A percentile compares a stretch with the other conserved stretches of the same genome.
These are phyloP conservation scores for Drosophila pseudotakahashii DNA, from an alignment of 2,888 invertebrate species.

Conservation along the genomic window DNA sequence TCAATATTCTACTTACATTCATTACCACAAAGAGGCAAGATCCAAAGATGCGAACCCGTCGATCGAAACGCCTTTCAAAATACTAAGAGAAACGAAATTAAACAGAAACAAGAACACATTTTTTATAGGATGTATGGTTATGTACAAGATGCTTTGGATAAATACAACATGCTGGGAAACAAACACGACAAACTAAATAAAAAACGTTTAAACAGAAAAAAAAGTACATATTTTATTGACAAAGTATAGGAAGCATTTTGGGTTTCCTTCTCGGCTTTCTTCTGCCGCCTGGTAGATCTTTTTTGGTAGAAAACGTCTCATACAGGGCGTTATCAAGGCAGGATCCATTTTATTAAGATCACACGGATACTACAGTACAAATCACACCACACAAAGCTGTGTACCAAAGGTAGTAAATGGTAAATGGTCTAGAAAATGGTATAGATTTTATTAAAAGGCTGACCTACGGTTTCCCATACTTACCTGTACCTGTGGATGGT, in stretches of 20 bases:
- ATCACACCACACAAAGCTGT: constrained; percentile 88
- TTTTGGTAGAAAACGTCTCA: constrained; percentile 85
- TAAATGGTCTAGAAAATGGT: constrained; percentile 79
- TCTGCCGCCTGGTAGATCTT: constrained; percentile 55
- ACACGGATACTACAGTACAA: constrained; percentile 86
- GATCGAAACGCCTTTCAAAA: constrained; percentile 89
- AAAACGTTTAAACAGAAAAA: not conserved
- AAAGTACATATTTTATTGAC: not conserved
- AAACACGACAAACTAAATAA: constrained; percentile 10
- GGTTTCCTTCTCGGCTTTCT: constrained; percentile 18
- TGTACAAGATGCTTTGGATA: constrained; percentile 26
- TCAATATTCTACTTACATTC: constrained; percentile 86
- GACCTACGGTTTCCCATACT: constrained; percentile 4
- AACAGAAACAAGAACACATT: constrained; percentile 6
- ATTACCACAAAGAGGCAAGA: constrained; percentile 88
- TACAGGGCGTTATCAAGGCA: constrained; percentile 87
- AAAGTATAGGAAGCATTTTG: constrained; percentile 2
- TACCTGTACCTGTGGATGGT: constrained; percentile 72
- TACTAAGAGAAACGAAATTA: constrained; percentile 85
- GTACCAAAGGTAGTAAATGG: constrained; percentile 90
- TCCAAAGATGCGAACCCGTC: constrained; percentile 88
- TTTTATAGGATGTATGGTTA: constrained; percentile 19
- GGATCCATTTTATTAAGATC: constrained; percentile 86
- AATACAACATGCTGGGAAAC: not conserved
- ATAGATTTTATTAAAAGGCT: too few species aligned